These are phyloP conservation scores for Congeria kusceri DNA, from an alignment of 2,888 invertebrate species.

Conservation along the genomic window DNA sequence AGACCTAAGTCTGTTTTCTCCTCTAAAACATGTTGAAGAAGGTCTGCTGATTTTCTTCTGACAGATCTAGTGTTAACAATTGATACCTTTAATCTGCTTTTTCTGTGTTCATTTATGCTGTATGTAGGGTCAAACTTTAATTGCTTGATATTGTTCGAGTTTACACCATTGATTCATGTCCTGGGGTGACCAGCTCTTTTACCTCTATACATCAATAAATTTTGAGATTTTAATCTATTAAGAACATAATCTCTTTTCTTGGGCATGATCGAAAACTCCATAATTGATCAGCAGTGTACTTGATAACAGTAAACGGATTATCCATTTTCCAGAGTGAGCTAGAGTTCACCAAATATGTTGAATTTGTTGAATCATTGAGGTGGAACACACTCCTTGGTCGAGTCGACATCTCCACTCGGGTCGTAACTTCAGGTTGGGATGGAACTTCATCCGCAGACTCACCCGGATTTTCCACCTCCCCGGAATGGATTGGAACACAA, in stretches of 20 bases:
- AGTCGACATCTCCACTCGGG: no score
- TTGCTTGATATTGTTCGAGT: slow-evolving; percentile 20
- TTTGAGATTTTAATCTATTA: slow-evolving; percentile 16
- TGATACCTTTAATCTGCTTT: slow-evolving; percentile 25
- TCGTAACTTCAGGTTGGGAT: no score
- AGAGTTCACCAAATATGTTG: not conserved
- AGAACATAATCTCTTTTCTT: slow-evolving; percentile 21
- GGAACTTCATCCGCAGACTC: no score
- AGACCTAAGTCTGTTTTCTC: slow-evolving; percentile 42
- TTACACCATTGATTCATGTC: slow-evolving; percentile 24
- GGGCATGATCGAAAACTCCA: slow-evolving; percentile 15
- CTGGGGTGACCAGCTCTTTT: slow-evolving; percentile 39
- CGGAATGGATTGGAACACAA: no score
- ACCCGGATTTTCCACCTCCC: no score
- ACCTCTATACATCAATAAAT: slow-evolving; percentile 23
- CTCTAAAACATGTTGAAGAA: slow-evolving; percentile 37
- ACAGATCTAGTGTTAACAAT: slow-evolving; percentile 44
- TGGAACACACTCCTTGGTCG: not conserved
- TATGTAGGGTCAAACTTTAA: slow-evolving; percentile 28
- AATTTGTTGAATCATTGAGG: not conserved
- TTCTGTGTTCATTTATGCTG: slow-evolving; percentile 22
- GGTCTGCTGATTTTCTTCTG: slow-evolving; percentile 38
- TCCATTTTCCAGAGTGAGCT: not conserved
- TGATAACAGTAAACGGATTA: slow-evolving; percentile 18
- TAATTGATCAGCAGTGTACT: slow-evolving; percentile 26